These are phyloP conservation scores for Melierax canorus DNA, from an alignment of 2,113 vertebrate genomes.

Conservation along the genomic window DNA sequence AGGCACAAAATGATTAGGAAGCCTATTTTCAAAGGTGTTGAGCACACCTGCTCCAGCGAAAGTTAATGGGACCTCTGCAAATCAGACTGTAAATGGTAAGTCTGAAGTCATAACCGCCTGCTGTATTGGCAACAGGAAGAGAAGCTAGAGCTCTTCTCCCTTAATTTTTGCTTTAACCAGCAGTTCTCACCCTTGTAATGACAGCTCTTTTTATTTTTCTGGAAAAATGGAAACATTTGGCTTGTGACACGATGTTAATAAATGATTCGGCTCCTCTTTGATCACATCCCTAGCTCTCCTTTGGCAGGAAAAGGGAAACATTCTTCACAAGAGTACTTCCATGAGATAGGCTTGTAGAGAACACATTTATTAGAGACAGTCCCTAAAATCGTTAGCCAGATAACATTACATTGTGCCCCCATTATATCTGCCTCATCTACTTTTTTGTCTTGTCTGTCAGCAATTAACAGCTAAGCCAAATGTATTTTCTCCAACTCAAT, in stretches of 20 bases:
- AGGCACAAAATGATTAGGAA: background rate
- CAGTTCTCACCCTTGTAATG: background rate
- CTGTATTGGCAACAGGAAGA: background rate
- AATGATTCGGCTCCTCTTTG: background rate
- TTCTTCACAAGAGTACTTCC: background rate
- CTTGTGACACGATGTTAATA: background rate
- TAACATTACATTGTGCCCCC: background rate
- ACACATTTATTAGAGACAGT: background rate
- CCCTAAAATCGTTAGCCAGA: background rate
- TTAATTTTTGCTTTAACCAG: background rate
- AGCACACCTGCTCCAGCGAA: background rate
- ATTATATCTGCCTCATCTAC: constrained; percentile 15
- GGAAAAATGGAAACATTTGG: background rate
- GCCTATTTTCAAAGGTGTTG: background rate
- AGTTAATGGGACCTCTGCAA: background rate
- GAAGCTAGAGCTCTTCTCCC: background rate
- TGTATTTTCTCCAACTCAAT: background rate
- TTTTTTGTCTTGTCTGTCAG: constrained; percentile 34
- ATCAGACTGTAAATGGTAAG: background rate
- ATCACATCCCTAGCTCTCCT: background rate
- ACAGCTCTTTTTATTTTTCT: background rate
- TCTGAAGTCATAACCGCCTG: background rate
- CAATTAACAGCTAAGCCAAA: constrained; percentile 16
- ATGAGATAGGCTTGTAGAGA: background rate
- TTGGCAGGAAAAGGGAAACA: background rate